Evolutionary conservation across 2,888 invertebrate species (phyloP).

Genomic region (Frankliniella fusca): DNA sequence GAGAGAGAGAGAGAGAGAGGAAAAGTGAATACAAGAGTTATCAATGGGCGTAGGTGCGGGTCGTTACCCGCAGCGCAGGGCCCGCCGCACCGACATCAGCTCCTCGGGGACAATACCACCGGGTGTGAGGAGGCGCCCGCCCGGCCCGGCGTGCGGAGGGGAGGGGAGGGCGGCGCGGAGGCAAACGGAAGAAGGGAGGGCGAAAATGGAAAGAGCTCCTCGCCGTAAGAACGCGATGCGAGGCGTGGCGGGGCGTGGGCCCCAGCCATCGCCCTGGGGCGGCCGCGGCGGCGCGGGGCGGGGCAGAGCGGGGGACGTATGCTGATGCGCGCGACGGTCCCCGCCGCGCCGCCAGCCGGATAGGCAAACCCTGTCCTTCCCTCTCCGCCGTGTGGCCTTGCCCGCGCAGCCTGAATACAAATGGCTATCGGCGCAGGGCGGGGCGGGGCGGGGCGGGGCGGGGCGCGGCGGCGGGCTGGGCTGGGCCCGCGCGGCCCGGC

Average conservation of each 20-base stretch:
- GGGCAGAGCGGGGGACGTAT: neutral
- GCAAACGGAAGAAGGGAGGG: neutral
- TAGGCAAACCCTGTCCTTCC: neutral
- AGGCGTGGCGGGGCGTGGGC: neutral
- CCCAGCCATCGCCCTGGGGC: neutral
- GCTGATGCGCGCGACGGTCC: neutral
- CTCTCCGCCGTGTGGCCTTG: too few relatives aligned
- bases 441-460: neutral
- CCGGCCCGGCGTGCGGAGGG: too few relatives aligned
- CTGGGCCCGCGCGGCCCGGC: neutral
- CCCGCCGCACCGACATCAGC: neutral
- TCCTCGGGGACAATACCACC: neutral
- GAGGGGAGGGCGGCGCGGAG: neutral
- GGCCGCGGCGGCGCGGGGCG: too few relatives aligned
- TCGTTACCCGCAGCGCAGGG: too few relatives aligned
- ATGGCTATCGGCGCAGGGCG: neutral
- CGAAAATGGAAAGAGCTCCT: neutral
- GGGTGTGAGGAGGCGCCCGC: too few relatives aligned
- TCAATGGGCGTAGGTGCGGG: too few relatives aligned
- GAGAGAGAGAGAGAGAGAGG: too few relatives aligned
- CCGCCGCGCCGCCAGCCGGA: neutral
- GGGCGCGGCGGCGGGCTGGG: neutral
- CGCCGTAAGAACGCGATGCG: neutral
- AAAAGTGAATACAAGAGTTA: too few relatives aligned
- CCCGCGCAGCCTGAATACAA: conserved; percentile 6